A percentile compares a stretch with the other conserved stretches of the same genome.
phyloP scores from a whole-genome alignment of 2,113 vertebrate genomes.

The Pardalotus punctatus region DNA sequence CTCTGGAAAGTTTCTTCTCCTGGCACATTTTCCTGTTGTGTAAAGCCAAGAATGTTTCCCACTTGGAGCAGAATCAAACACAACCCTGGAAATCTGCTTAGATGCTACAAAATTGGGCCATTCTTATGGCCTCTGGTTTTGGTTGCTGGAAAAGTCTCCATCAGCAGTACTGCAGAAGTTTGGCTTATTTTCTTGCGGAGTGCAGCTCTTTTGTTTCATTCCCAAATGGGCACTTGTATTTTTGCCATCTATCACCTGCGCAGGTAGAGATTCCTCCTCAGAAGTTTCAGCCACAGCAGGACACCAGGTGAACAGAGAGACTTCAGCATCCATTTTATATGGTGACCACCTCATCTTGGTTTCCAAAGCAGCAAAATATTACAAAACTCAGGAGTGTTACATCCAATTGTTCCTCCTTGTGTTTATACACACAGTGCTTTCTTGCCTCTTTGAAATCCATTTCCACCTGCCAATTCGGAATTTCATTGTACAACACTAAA shows the following conservation, averaged over 20 bases:
- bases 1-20: not conserved
- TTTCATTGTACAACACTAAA: not conserved
- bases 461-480: not conserved
- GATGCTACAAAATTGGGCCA: not conserved
- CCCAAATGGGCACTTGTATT: not conserved
- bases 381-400: fast-evolving
- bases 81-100: not conserved
- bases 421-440: fast-evolving
- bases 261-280: not conserved
- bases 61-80: not conserved
- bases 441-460: not conserved
- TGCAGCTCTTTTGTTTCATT: not conserved
- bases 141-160: not conserved
- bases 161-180: not conserved
- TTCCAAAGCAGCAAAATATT: not conserved
- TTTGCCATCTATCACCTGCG: not conserved
- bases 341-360: not conserved
- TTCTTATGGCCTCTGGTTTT: not conserved
- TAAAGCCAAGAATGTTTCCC: not conserved
- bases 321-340: not conserved
- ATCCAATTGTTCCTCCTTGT: not conserved
- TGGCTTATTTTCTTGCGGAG: not conserved
- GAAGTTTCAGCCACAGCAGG: not conserved
- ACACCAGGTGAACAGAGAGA: not conserved
- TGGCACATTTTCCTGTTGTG: not conserved